Conservation (phyloP, 2,888 invertebrate genomes). For the Tanaodytes sp. region DNA sequence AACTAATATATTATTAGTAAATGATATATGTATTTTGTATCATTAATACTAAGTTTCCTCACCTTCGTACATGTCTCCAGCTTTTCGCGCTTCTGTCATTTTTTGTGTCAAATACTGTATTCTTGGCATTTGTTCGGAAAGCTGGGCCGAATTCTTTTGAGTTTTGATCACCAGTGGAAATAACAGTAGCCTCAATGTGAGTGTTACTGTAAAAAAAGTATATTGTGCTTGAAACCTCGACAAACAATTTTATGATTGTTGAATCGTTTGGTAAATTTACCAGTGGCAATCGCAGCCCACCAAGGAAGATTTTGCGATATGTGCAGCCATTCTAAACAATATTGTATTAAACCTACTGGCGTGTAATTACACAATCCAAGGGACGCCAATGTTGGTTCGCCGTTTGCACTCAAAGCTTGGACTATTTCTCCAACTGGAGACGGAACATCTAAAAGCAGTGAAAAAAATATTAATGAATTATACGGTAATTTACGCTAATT, state of each 20-base stretch:
- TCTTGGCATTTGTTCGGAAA: conserved; percentile 91
- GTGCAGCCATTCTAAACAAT: conserved; percentile 87
- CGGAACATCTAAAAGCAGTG: conserved; percentile 32
- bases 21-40: too few species aligned
- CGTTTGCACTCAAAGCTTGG: conserved; percentile 29
- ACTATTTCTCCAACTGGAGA: conserved; percentile 35
- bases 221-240: too few species aligned
- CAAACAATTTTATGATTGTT: too few species aligned
- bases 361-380: conserved; percentile 62
- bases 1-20: too few species aligned
- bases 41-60: too few species aligned
- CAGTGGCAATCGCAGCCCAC: conserved; percentile 90
- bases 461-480: too few species aligned
- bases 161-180: conserved; percentile 90
- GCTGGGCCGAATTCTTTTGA: conserved; percentile 85
- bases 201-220: too few species aligned
- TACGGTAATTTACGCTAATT: not conserved
- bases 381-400: conserved; percentile 42
- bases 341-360: conserved; percentile 88
- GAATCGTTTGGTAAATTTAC: too few species aligned
- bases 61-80: conserved; percentile 86
- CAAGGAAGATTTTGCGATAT: conserved; percentile 88
- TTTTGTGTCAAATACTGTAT: conserved; percentile 86
- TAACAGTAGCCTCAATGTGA: conserved; percentile 80
- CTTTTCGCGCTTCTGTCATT: conserved; percentile 88